Base-by-base conservation (phyloP, 2,888 invertebrate genomes). In the Idaea biselata region DNA sequence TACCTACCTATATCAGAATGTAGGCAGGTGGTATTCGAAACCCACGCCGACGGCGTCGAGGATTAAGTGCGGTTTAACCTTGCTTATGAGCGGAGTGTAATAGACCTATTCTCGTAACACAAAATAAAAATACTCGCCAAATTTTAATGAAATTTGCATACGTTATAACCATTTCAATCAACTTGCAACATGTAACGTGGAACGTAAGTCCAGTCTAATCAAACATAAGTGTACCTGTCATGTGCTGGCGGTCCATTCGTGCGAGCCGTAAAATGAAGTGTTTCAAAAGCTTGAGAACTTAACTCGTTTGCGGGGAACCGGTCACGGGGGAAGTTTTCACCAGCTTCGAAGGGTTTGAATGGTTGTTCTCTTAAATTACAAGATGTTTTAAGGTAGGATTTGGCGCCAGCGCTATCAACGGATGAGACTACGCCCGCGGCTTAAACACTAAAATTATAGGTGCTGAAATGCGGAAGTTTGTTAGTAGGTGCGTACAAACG, bases 281-380 rank as follows among this genome's bases (percentile, higher is more conserved):
- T 74, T 76, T 73, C 72, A 69, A 69, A 70, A 69, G 64, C 64
- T 11, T 61, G 64, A 63, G 71, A 81, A 81, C 78, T 81, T 81
- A 69, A 69, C 75, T 79, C 78, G 68, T 81, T 81, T 79, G 77
- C 66, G 80, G 78, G 65, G 67, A 79, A 76, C 75, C 74, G 74
- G 79, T 77, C 79, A 74, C 76, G 70, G 70, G 60, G 62, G 62
- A 63, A 77, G 76, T 70, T 79, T 73, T 72, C 70, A 62, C 68
- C 72, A 73, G 71, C 18, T 56, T 55, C 55, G 16, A 44, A 7
- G 56, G 70, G 73, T 71, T 69, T 73, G 71, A 63, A 62, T 75
- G 71, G 73, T 66, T 64, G 64, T 68, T 69, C 70, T 67, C 67
- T 71, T 67, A 66, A 74, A 73, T 70, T 71, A 69, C 56, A 18